Conservation (phyloP, 2,888 invertebrate genomes). For the Epinotia demarniana region DNA sequence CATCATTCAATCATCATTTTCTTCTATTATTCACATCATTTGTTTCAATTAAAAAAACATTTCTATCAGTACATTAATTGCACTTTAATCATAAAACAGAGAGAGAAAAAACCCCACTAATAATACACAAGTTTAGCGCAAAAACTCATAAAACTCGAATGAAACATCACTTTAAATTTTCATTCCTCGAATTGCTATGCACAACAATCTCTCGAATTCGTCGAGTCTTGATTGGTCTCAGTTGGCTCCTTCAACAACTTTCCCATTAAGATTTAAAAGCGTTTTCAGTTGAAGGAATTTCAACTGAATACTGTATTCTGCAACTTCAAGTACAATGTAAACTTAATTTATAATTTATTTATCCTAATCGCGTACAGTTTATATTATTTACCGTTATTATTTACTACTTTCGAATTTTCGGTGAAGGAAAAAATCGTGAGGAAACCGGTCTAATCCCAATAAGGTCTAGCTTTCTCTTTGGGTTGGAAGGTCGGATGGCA, state of each 20-base stretch:
- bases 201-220: conserved; percentile 31
- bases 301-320: conserved; percentile 2
- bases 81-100: not conserved
- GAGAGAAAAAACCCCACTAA: not conserved
- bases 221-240: conserved; percentile 18
- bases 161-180: conserved; percentile 23
- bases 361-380: too few species aligned
- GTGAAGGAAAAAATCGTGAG: too few species aligned
- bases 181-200: conserved; percentile 22
- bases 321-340: not conserved
- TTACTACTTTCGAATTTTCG: too few species aligned
- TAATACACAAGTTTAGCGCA: conserved; percentile 11
- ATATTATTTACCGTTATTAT: too few species aligned
- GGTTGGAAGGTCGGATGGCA: too few species aligned
- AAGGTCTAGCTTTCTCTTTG: too few species aligned
- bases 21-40: too few species aligned
- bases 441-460: too few species aligned
- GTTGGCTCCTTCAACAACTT: conserved; percentile 37
- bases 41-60: too few species aligned
- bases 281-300: conserved; percentile 16
- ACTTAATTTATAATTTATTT: not conserved
- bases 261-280: conserved; percentile 36
- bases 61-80: not conserved
- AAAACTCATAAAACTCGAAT: conserved; percentile 18
- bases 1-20: too few species aligned